phyloP scores from a whole-genome alignment of 1,140 invertebrate species.

The Anoplophora glabripennis region DNA sequence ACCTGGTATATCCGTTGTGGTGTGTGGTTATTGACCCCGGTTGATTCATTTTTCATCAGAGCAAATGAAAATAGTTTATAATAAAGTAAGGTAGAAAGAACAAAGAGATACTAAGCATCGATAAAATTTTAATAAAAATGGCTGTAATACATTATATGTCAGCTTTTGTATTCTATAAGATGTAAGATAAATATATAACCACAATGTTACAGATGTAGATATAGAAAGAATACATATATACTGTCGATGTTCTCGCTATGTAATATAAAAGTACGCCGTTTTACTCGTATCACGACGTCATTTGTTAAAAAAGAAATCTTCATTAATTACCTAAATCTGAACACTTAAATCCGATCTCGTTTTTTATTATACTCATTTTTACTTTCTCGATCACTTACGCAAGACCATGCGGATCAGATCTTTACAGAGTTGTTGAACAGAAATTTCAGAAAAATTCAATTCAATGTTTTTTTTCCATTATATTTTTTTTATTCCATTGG shows the following conservation, averaged over 20 bases:
- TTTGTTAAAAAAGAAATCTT: no score
- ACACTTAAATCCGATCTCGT: constrained; percentile 20
- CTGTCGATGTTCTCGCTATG: constrained; percentile 3
- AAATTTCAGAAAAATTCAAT: background rate
- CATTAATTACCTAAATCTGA: background rate
- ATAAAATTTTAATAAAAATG: constrained; percentile 26
- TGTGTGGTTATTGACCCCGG: no score
- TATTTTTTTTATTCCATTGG: no score
- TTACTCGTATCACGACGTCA: background rate
- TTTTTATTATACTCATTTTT: constrained; percentile 19
- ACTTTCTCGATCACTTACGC: constrained; percentile 14
- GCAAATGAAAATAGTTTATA: background rate
- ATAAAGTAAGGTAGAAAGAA: constrained; percentile 11
- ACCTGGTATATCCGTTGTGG: no score
- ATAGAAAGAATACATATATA: constrained; percentile 7
- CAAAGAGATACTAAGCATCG: constrained; percentile 20
- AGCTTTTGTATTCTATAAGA: constrained; percentile 23
- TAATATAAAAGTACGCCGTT: background rate
- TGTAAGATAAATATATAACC: constrained; percentile 15
- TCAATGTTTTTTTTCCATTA: no score
- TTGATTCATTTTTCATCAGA: no score
- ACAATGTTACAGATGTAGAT: constrained; percentile 19
- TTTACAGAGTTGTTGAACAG: constrained; percentile 15
- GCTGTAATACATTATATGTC: constrained; percentile 22
- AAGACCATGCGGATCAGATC: constrained; percentile 14